Base-by-base conservation (phyloP, 2,888 invertebrate genomes). In the Dasysyrphus tricinctus region DNA sequence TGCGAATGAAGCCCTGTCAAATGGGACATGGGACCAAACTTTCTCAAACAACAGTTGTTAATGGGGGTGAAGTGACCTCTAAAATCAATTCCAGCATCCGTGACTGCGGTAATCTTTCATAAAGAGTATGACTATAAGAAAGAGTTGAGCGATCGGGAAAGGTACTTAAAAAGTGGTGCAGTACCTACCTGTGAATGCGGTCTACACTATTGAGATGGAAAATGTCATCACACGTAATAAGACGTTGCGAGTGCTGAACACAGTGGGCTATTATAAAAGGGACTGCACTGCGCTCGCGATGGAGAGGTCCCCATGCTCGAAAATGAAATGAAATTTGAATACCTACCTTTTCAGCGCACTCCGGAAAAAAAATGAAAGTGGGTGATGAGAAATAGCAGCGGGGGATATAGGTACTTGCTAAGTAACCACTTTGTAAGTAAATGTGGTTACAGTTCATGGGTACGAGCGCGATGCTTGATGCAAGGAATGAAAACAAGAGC, bases 201-300 rank as follows among this genome's bases (percentile, higher is more conserved):
- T 61, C 76, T 74, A 80, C 77, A 80, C 44, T 69, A 73, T 61
- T 42, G 59, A 67, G 56, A 80, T 24, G 73, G 77, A 70, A 80
- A 85, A 85, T 78, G 85, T 85, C 85, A 77, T 80, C 85, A 85
- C 85, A 85, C 84, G 47, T 85, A 80, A 85, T 80, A 85, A 84
- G 72, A 85, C 80, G 77, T 72, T 85, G 61, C 61, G n/a, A 69
- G 39, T 54, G 29, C 51, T 39, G 67, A 69, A 14, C 32, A 39
- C 51, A 24, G 67, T 37, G 32, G 16, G 16, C 49, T 37, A 5
- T 49, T 67, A 34, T 44, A 8, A 65, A 65, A 29, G 3, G 14
- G 12, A 11, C 6, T 14, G 42, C 61, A 59, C 37, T 6, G 14
- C 5, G 29, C 32, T n/a, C 32, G 32, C 7, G 12, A 32, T 44